Conservation (phyloP, 2,797 vertebrate species). For the Adelosebastes latens region DNA sequence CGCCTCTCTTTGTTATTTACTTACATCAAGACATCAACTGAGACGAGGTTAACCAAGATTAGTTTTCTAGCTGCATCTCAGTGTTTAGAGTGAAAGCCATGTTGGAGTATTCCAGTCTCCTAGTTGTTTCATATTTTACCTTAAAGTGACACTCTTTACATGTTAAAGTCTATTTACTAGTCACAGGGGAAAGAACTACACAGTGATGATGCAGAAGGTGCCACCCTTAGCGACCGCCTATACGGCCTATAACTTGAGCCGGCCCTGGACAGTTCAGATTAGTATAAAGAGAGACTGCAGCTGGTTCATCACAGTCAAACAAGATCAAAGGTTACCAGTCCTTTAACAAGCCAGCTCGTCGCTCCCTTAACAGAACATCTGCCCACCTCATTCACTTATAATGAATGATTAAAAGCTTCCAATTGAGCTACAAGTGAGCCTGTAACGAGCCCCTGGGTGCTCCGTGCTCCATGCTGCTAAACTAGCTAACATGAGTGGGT, state of each 20-base stretch:
- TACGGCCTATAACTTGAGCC: too few relatives aligned
- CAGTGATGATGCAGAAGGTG: too few relatives aligned
- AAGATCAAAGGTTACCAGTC: conserved; percentile 47
- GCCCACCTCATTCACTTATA: conserved; percentile 43
- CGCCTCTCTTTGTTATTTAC: not conserved
- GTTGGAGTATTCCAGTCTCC: not conserved
- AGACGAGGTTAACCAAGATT: not conserved
- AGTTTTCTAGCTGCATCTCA: not conserved
- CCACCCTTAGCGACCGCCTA: too few relatives aligned
- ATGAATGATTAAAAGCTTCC: conserved; percentile 68
- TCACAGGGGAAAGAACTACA: too few relatives aligned
- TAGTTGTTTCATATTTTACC: too few relatives aligned
- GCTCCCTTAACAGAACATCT: conserved; percentile 60
- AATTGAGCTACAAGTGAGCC: conserved; percentile 45
- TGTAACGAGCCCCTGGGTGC: conserved; percentile 32
- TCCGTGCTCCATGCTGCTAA: not conserved
- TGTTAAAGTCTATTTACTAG: too few relatives aligned
- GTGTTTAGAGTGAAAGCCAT: not conserved
- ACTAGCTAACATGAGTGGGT: conserved; percentile 23
- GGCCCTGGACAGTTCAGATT: not conserved
- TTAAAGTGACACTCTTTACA: too few relatives aligned
- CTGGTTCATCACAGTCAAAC: conserved; percentile 13
- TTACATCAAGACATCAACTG: not conserved
- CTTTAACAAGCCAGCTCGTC: conserved; percentile 45
- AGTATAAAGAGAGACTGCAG: conserved; percentile 2